Conservation (phyloP, 2,113 vertebrate genomes). For the Cyanoliseus patagonus region DNA sequence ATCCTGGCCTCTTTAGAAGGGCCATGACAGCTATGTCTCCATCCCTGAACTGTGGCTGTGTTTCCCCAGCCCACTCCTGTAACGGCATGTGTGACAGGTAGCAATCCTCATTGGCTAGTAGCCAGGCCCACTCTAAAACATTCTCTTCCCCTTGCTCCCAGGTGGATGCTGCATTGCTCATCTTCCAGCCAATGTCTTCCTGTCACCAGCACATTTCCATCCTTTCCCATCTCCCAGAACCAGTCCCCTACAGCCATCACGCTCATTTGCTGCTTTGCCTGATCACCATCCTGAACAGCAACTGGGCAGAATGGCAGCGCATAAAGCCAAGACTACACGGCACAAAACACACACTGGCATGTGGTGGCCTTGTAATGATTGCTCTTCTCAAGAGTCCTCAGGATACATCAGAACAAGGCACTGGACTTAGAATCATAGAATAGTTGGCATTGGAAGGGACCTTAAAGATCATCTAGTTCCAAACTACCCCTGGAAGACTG, state of each 20-base stretch:
- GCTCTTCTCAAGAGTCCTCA: neutral
- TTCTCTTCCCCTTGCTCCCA: neutral
- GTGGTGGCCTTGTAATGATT: neutral
- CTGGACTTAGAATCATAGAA: neutral
- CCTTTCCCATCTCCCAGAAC: neutral
- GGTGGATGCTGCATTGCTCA: neutral
- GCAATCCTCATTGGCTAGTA: neutral
- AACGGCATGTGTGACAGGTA: fast-evolving
- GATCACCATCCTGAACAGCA: neutral
- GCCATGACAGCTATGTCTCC: neutral
- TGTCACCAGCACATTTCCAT: neutral
- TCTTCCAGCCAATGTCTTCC: neutral
- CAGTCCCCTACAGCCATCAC: neutral
- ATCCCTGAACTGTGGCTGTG: neutral
- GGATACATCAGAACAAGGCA: neutral
- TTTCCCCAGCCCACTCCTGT: neutral
- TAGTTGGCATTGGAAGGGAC: neutral
- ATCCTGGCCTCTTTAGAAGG: neutral
- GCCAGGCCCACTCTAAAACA: neutral
- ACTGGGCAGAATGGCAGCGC: fast-evolving
- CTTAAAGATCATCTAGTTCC: neutral
- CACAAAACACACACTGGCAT: neutral
- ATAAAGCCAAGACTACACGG: neutral
- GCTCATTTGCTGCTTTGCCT: neutral
- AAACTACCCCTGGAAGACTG: neutral